phyloP scores from a whole-genome alignment of 2,888 invertebrate species.

The Volucella bombylans region DNA sequence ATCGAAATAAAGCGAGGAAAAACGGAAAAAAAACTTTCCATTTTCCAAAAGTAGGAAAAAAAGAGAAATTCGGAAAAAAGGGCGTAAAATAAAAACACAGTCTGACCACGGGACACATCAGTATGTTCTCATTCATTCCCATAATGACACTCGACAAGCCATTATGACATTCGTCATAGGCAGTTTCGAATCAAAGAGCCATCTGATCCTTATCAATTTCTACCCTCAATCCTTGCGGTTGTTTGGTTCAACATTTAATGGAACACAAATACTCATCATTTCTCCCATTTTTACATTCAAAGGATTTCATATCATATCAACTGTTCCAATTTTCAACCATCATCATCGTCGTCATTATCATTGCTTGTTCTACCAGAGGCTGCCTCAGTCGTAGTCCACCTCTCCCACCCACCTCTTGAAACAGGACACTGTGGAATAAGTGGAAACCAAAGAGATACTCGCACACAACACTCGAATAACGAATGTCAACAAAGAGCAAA shows the following conservation, averaged over 20 bases:
- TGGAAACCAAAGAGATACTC: not conserved
- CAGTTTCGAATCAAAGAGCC: slow-evolving; percentile 67
- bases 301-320: slow-evolving; percentile 71
- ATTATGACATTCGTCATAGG: slow-evolving; percentile 70
- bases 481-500: slow-evolving; percentile 29
- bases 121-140: slow-evolving; percentile 41
- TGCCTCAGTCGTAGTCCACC: not conserved
- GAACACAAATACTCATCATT: slow-evolving; percentile 69
- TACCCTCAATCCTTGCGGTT: slow-evolving; percentile 65
- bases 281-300: slow-evolving; percentile 57
- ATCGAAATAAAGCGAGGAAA: not conserved
- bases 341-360: slow-evolving; percentile 63
- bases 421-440: slow-evolving; percentile 19
- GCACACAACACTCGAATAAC: slow-evolving; percentile 14
- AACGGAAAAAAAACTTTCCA: slow-evolving; percentile 41
- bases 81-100: slow-evolving; percentile 53
- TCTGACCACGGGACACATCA: not conserved
- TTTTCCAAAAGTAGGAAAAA: slow-evolving; percentile 42
- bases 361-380: slow-evolving; percentile 21
- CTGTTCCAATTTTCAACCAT: slow-evolving; percentile 69
- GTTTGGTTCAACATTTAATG: slow-evolving; percentile 58
- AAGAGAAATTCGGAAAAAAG: slow-evolving; percentile 33
- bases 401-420: not conserved
- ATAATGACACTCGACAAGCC: slow-evolving; percentile 56
- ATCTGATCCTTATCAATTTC: slow-evolving; percentile 72